Evolutionary conservation across 1,140 invertebrate genomes (phyloP), one percentile per base, ranked within the genome.

Genomic region (Neuroterus valhalla): DNA sequence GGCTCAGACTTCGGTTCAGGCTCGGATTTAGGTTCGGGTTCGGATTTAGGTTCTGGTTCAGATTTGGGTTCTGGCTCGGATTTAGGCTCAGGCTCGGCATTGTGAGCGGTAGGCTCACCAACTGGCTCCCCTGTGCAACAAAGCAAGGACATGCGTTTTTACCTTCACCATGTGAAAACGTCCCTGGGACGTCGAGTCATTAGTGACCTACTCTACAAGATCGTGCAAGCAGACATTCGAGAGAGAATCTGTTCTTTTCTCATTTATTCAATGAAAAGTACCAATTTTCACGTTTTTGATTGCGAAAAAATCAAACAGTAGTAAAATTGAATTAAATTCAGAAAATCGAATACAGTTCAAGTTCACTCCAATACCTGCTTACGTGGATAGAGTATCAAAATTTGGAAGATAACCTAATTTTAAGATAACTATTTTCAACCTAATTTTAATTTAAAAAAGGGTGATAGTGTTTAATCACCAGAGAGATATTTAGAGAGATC

Each of bases 141-240:
- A 89, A 91, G 88, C 88, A 90, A 89, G 83, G 76, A 83, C 85
- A 87, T 89, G 88, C 89, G 79, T 85, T 87, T 80, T 87, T 85
- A 84, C 87, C 88, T 81, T 87, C 88, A 90, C 89, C 89, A 74
- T 73, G 85, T 86, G 83, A 76, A 52, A 68, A 76, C 62, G 80
- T 81, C 80, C 55, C 52, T 23, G 52, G 21, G 21, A 55, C 21
- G 52, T 55, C 11, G 10, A 62, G 14, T 38, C 23, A 62, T 38
- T 62, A 62, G 23, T 62, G 55, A 38, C 55, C 23, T 38, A 38
- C 55, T 26, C 55, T 31, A 62, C 55, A 38, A 62, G 26, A 15
- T 62, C 15, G 31, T 62, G 31, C 31, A 31, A 26, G 3, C 14
- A 31, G 23, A 62, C 21, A 62, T 38, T 15, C 6, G n/a, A 31